These are phyloP conservation scores for Leptoclinus maculatus DNA, from an alignment of 2,797 vertebrate genomes.

Conservation along the genomic window DNA sequence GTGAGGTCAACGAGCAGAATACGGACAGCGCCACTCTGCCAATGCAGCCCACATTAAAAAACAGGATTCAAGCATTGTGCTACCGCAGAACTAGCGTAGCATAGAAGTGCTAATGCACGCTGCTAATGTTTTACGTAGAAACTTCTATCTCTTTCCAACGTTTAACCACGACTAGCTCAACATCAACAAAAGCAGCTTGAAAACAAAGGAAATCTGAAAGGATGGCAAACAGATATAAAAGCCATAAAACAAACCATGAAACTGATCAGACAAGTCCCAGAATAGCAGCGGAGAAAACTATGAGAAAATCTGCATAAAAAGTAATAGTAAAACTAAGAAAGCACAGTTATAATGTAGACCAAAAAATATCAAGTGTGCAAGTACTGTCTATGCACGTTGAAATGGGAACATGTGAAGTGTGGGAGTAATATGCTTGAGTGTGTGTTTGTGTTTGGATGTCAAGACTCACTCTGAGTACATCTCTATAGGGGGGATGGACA, in stretches of 20 bases:
- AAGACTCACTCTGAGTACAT: constrained; percentile 15
- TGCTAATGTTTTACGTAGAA: neutral
- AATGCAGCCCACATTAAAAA: too few species aligned
- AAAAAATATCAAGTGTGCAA: neutral
- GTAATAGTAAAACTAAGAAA: neutral
- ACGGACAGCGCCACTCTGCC: too few species aligned
- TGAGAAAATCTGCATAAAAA: neutral
- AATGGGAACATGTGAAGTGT: neutral
- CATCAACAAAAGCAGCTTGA: neutral
- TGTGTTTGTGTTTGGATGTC: constrained; percentile 1
- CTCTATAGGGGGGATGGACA: constrained; percentile 12
- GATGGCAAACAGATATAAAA: neutral
- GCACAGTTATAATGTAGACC: neutral
- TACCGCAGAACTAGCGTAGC: too few species aligned
- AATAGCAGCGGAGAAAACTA: neutral
- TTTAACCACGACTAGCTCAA: neutral
- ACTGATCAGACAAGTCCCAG: neutral
- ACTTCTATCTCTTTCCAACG: too few species aligned
- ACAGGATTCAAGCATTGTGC: too few species aligned
- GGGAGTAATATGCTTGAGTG: neutral
- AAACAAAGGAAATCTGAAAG: neutral
- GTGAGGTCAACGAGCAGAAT: too few species aligned
- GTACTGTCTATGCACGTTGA: neutral
- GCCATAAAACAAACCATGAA: neutral
- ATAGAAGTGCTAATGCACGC: too few species aligned